Evolutionary conservation across 2,113 vertebrate genomes (phyloP), one percentile per base, ranked within the genome.

Genomic region (Varanus salvator): DNA sequence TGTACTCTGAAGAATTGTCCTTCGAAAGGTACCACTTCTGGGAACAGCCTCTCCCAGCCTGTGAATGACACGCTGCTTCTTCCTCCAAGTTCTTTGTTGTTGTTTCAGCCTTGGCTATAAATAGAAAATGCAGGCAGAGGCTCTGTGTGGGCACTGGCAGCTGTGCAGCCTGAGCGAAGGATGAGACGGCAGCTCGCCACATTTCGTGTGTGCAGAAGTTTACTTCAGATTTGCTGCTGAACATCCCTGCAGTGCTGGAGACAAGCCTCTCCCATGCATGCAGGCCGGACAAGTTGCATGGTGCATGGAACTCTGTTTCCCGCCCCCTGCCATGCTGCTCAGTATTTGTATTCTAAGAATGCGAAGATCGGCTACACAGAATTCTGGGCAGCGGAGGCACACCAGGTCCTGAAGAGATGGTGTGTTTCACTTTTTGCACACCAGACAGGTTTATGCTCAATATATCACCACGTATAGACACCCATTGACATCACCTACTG

Each of bases 1-100:
- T 78, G 75, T 84, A 25, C 81, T 83, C 89, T 94, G 92, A 89
- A 91, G 92, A 94, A 91, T 94, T 87, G 91, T 92, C 88, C 94
- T 93, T 92, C 93, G 88, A 88, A 0, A 68, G 15, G 8, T 80
- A 17, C 14, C 8, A 1, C 80, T 78, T 68, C 25, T 34, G 17
- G 9, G 54, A n/a, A 4, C 17, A 50, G 21, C 27, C 38, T 76
- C 64, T 50, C 38, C 38, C 38, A 84, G 15, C 48, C 44, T 21
- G 15, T 84, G 72, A 68, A 84, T 85, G 68, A 8, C n/a, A 6
- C 31, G 34, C 29, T 4, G 1, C 19, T 71, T 34, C 69, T 72
- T 48, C 85, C 76, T 66, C 54, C 60, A 25, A 48, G 23, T 44
- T 48, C n/a, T 27, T 68, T 68, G 8, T 84, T 68, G 81, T 68